Base-by-base conservation (phyloP, 2,888 invertebrate genomes). In the Criorhina ranunculi region DNA sequence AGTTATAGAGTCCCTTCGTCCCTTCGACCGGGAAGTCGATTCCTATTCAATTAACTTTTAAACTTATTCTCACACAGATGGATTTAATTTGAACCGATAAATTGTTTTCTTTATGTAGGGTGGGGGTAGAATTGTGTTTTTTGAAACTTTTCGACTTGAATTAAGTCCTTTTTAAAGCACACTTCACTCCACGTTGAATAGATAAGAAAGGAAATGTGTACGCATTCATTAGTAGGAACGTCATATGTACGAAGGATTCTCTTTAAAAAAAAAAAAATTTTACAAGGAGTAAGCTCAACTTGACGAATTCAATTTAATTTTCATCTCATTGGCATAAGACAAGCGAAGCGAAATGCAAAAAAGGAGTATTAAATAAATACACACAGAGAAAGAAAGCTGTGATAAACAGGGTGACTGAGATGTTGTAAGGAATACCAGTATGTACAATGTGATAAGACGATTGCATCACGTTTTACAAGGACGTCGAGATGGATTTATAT, bases 41-140 rank as follows among this genome's bases (percentile, higher is more conserved):
- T 78, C 53, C 29, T 78, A 70, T 70, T 69, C 53, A 62, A 46
- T 66, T 55, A 75, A 75, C 62, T 75, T 64, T 49, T 19, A 66
- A n/a, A 75, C 75, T 66, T 75, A 67, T 55, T 42, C n/a, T n/a
- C 53, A 55, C 53, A 44, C 73, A 73, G 73, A 42, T 73, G 73
- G 62, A 44, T 73, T 73, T 62, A 64, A 73, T 73, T 73, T 73
- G 42, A 64, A 35, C 44, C 73, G 17, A 73, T 42, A 73, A 73
- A 44, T 73, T 72, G 15, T 60, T 51, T 42, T 11, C 3, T 37
- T 35, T 51, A 15, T n/a, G n/a, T 8, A 11, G 37, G 11, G 11
- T 3, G n/a, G 31, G 35, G n/a, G 9, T 42, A 17, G 55, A 17
- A 59, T 49, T 33, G 49, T 42, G 19, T 19, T 12, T n/a, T 33